Percentiles rank a stretch among this genome's conserved stretches.
phyloP scores from a whole-genome alignment of 2,113 vertebrate species.

The Chionodraco myersi region DNA sequence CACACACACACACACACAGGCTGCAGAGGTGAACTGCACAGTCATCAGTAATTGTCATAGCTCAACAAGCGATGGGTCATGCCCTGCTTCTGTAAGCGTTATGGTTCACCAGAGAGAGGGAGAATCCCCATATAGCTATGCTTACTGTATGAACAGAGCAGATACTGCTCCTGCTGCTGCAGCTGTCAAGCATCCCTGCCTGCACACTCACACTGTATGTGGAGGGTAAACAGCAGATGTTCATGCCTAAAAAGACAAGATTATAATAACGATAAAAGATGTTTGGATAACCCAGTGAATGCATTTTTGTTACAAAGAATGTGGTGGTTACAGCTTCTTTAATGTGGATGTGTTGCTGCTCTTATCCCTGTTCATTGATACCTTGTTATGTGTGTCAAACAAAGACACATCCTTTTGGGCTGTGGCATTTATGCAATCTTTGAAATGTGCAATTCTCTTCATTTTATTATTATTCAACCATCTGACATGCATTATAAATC shows the following conservation, averaged over 20 bases:
- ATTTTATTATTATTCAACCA: not conserved
- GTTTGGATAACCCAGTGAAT: not conserved
- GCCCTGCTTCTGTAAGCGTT: constrained; percentile 74
- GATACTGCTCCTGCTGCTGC: not conserved
- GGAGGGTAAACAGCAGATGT: not conserved
- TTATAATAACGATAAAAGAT: not conserved
- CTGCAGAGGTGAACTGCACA: constrained; percentile 70
- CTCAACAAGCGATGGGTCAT: constrained; percentile 76
- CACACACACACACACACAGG: not conserved
- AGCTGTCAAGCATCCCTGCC: constrained; percentile 42
- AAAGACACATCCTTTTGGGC: not conserved
- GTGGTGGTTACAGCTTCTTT: not conserved
- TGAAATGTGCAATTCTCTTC: not conserved
- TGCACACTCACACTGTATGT: constrained; percentile 23
- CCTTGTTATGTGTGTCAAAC: constrained; percentile 13
- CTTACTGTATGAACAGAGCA: constrained; percentile 44
- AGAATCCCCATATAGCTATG: constrained; percentile 54
- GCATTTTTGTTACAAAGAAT: not conserved
- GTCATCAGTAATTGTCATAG: constrained; percentile 78
- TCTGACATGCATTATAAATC: not conserved
- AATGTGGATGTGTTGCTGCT: not conserved
- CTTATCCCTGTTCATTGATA: not conserved
- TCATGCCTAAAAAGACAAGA: not conserved
- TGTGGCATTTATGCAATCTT: not conserved
- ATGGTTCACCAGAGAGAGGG: constrained; percentile 54